phyloP scores from a whole-genome alignment of 2,888 invertebrate species.

The Notocelia uddmanniana region DNA sequence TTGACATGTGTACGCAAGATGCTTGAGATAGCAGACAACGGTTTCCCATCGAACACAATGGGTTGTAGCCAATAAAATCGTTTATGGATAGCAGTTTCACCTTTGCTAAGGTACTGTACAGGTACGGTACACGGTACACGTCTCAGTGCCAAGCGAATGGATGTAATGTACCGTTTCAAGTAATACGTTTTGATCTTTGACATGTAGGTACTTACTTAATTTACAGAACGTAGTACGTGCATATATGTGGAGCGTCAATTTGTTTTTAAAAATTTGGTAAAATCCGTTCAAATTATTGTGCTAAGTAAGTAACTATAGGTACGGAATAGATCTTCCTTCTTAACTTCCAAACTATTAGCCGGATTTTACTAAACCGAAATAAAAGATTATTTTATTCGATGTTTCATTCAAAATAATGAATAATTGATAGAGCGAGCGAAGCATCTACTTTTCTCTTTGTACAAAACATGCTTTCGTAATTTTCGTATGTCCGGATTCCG shows the following conservation, averaged over 20 bases:
- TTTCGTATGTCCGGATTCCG: no score
- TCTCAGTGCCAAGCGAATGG: constrained; percentile 28
- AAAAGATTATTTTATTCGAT: no score
- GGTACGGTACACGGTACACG: no score
- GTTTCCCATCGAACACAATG: constrained; percentile 31
- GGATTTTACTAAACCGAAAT: no score
- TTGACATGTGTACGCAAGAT: constrained; percentile 45
- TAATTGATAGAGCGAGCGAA: no score
- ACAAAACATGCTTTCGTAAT: no score
- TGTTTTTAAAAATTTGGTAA: not conserved
- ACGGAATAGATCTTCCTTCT: no score
- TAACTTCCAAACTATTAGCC: no score
- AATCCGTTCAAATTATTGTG: no score
- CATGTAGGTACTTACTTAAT: constrained; percentile 11
- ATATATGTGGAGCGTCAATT: not conserved
- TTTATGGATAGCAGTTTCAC: constrained; percentile 40
- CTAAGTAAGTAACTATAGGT: no score
- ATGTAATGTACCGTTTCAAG: constrained; percentile 30
- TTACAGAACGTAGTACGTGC: constrained; percentile 3
- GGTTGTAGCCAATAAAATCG: constrained; percentile 40
- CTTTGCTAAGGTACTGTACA: constrained; percentile 24
- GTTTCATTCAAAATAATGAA: no score
- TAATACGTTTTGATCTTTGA: constrained; percentile 35
- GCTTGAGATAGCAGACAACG: constrained; percentile 40
- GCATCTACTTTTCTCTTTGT: no score